Base-by-base conservation (phyloP, 2,888 invertebrate species). In the Sinelater perroti region DNA sequence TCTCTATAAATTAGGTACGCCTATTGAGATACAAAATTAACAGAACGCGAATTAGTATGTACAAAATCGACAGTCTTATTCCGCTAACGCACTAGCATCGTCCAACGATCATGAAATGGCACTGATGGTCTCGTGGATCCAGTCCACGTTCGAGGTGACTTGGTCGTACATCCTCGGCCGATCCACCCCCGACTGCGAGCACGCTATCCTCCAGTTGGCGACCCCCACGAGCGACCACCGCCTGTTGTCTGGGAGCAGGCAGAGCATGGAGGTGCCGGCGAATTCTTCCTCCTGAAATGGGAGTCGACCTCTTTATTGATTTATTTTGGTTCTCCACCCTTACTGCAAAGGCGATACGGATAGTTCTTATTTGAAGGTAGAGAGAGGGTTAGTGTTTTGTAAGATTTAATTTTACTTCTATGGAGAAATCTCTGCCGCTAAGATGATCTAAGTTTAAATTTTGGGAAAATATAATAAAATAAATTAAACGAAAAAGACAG, bases 201-300 rank as follows among this genome's bases (percentile, higher is more conserved):
- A 93, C 1, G 91, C 92, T 68, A 93, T 93, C 60, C 93, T 83
- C 93, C 93, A 93, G 50, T 90, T 91, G 45, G 90, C 87, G 1
- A 94, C 87, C 0, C 94, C 94, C 18, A 87, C 81, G 28, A 94
- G 75, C 0, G 88, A 88, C 94, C 94, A 94, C 70, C 83, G 86
- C 62, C 85, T 86, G 17, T 84, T 85, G 62, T 87, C 85, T 0
- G 86, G 82, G 63, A 88, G 83, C 14, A 90, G 84, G 70, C 94
- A 94, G 72, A 92, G 85, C 82, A 94, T 88, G 3, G 93, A 90
- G 77, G 91, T 91, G 10, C 94, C 94, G 4, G 93, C 91, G 68
- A 90, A 88, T 79, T 93, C 93, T 79, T 93, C 93, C 78, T 92
- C 92, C 92, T 93, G 75, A 51, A 73, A 69, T 13, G 8, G 13